Evolutionary conservation across 2,888 invertebrate genomes (phyloP).

Genomic region (Tetrapedia diversipes): DNA sequence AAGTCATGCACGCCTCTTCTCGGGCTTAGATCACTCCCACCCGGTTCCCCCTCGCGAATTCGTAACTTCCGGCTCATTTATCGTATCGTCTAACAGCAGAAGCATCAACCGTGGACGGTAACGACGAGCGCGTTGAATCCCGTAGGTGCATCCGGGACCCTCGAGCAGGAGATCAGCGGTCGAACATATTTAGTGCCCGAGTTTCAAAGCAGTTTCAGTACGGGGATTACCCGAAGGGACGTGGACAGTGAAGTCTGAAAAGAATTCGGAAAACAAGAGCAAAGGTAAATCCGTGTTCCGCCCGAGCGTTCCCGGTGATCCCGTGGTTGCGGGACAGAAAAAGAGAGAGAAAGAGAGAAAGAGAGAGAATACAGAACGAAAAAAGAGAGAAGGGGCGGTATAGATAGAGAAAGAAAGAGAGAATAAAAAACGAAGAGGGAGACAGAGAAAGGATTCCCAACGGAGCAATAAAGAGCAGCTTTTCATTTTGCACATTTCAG

Average conservation of each 20-base stretch:
- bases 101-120: background rate
- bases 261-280: constrained; percentile 25
- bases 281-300: constrained; percentile 41
- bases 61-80: constrained; percentile 6
- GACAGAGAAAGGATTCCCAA: constrained; percentile 25
- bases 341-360: constrained; percentile 19
- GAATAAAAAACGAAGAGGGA: no score
- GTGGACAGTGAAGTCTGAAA: constrained; percentile 22
- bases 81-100: background rate
- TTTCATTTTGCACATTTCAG: constrained; percentile 63
- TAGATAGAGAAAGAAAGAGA: no score
- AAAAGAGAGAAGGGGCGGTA: background rate
- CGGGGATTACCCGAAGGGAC: constrained; percentile 2
- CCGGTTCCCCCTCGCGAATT: background rate
- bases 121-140: no score
- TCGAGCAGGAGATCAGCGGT: background rate
- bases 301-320: constrained; percentile 44
- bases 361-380: background rate
- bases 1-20: background rate
- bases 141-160: no score
- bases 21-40: no score
- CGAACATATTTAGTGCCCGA: constrained; percentile 7
- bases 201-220: background rate
- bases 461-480: constrained; percentile 60
- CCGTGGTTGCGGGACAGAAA: constrained; percentile 25